Evolutionary conservation across 2,888 invertebrate genomes (phyloP).

Genomic region (Drosophila neotestacea): DNA sequence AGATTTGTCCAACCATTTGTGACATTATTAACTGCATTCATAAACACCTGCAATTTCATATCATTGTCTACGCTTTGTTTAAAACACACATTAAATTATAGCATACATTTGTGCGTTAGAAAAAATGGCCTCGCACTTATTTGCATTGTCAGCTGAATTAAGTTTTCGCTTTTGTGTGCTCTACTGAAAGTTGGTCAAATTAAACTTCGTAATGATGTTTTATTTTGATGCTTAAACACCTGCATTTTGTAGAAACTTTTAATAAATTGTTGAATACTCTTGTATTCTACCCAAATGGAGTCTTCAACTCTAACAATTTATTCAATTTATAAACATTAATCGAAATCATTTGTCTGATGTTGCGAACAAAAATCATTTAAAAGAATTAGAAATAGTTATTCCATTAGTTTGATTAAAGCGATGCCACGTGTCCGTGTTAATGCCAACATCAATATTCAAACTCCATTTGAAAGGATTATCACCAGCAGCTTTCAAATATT

Average conservation of each 20-base stretch:
- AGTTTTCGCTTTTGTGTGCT: too few species aligned
- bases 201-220: too few species aligned
- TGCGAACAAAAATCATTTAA: background rate
- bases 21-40: constrained; percentile 1
- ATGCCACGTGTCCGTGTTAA: background rate
- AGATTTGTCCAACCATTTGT: constrained; percentile 3
- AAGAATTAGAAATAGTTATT: background rate
- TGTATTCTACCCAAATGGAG: too few species aligned
- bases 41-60: background rate
- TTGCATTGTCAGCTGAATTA: background rate
- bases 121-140: background rate
- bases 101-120: background rate
- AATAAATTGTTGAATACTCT: too few species aligned
- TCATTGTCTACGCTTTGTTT: background rate
- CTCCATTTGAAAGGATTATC: constrained; percentile 6
- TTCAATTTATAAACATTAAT: background rate
- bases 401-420: background rate
- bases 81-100: background rate
- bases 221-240: background rate
- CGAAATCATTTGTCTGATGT: background rate
- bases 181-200: too few species aligned
- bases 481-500: background rate
- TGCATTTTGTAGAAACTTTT: too few species aligned
- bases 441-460: constrained; percentile 9
- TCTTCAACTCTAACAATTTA: too few species aligned